These are phyloP conservation scores for Nothoprocta pentlandii DNA, from an alignment of 2,113 vertebrate species.

Conservation along the genomic window DNA sequence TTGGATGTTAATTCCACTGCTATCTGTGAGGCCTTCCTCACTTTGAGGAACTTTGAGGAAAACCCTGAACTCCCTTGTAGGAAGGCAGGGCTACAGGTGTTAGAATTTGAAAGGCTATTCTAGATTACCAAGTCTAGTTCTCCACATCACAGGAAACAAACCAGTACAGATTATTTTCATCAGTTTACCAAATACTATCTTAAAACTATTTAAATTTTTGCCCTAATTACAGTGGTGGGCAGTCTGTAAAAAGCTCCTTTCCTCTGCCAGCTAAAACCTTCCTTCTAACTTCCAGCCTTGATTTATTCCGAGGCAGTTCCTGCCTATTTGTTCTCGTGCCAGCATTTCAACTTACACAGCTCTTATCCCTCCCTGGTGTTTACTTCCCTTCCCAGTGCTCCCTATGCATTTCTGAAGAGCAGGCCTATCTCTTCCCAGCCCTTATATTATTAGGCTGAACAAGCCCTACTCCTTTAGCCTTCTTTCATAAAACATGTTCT, in stretches of 20 bases:
- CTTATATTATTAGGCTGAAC: slow-evolving; percentile 67
- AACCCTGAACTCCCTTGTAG: not conserved
- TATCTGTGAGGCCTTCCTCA: not conserved
- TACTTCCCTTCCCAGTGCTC: not conserved
- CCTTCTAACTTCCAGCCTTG: slow-evolving; percentile 58
- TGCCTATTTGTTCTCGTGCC: slow-evolving; percentile 73
- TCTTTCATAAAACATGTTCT: slow-evolving; percentile 54
- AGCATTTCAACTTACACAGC: slow-evolving; percentile 72
- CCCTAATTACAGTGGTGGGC: fast-evolving
- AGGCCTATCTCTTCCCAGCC: slow-evolving; percentile 66
- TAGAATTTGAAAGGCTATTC: not conserved
- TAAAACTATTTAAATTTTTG: not conserved
- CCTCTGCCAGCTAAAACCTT: slow-evolving; percentile 43
- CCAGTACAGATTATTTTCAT: not conserved
- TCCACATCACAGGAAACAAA: not conserved
- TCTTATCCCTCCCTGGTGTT: slow-evolving; percentile 72
- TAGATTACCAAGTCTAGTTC: not conserved
- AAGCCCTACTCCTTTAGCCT: slow-evolving; percentile 63
- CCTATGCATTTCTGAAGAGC: slow-evolving; percentile 58
- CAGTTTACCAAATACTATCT: not conserved
- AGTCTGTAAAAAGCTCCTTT: not conserved
- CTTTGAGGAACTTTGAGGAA: not conserved
- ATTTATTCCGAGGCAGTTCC: slow-evolving; percentile 68
- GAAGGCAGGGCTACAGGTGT: not conserved
- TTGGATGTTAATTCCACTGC: not conserved